Evolutionary conservation across 2,113 vertebrate species (phyloP), one percentile per base, ranked within the genome.

Genomic region (Falco punctatus): DNA sequence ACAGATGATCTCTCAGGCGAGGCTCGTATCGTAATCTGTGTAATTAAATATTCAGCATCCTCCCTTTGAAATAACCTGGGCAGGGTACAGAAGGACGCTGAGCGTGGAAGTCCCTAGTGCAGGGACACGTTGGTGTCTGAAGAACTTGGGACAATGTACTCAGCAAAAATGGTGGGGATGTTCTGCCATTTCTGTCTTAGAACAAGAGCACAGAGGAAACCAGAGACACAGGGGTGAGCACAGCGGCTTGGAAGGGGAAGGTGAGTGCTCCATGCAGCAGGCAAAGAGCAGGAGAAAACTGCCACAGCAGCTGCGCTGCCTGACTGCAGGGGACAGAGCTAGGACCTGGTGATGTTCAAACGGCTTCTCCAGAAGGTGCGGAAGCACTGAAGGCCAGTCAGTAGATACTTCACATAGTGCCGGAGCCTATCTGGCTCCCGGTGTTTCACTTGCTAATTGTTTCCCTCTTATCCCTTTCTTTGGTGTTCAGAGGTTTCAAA

Each of bases 391-490:
- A 28, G 33, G 51, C 27, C 33, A 72, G 10, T 21, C 71, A 23
- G 1, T 2, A 8, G 14, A 7, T 2, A 38, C 8, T 23, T 21
- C 49, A 28, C 23, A 4, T 0, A 0, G 48, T 17, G 49, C 38
- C 15, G 55, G 49, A 38, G 24, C n/a, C 55, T 8, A 3, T 3
- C 46, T 13, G 33, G 22, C 24, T 67, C 40, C 24, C 7, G 35
- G 16, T 32, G 48, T 18, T 42, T 55, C 62, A 16, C 62, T 40
- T 7, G 28, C 23, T 23, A 28, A 35, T 23, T 17, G 16, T 16
- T 42, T 15, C 42, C 28, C 57, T 86, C 55, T 86, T 66, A 5
- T 8, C 15, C 30, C 27, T 49, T 19, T 27, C 67, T 38, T 22
- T 2, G 9, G 23, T 1, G 5, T 30, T 62, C 46, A 51, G 59